These are phyloP conservation scores for Ptychodera flava DNA, from an alignment of 35 echinoderm and acorn worm species.

Conservation along the genomic window DNA sequence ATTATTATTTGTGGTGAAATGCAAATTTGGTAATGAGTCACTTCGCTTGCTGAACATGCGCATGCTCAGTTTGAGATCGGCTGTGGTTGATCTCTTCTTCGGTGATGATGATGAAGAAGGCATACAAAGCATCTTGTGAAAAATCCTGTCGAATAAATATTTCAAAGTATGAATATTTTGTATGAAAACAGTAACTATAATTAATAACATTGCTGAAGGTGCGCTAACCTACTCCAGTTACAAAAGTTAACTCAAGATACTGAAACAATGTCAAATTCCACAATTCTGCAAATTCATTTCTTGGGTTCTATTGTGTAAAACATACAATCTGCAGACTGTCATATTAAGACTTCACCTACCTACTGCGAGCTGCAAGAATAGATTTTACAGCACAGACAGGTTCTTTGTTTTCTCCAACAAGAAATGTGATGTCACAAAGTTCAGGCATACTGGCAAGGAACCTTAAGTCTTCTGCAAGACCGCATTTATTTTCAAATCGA, in stretches of 20 bases:
- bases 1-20: conserved; percentile 16
- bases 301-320: too few species aligned
- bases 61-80: neutral
- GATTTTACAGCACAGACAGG: conserved; percentile 75
- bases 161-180: too few species aligned
- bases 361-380: conserved; percentile 91
- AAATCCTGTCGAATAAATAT: too few species aligned
- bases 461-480: conserved; percentile 84
- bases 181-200: too few species aligned
- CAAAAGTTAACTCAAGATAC: too few species aligned
- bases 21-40: neutral
- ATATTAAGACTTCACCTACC: too few species aligned
- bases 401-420: conserved; percentile 86
- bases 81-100: neutral
- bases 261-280: too few species aligned
- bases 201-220: too few species aligned
- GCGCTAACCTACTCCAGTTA: too few species aligned
- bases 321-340: too few species aligned
- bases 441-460: conserved; percentile 95
- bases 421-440: conserved; percentile 90
- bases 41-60: neutral
- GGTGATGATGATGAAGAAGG: neutral
- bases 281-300: too few species aligned
- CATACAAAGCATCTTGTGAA: neutral
- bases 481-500: conserved; percentile 84